Evolutionary conservation across 2,888 invertebrate species (phyloP), one percentile per base, ranked within the genome.

Genomic region (Heliconius hortense): DNA sequence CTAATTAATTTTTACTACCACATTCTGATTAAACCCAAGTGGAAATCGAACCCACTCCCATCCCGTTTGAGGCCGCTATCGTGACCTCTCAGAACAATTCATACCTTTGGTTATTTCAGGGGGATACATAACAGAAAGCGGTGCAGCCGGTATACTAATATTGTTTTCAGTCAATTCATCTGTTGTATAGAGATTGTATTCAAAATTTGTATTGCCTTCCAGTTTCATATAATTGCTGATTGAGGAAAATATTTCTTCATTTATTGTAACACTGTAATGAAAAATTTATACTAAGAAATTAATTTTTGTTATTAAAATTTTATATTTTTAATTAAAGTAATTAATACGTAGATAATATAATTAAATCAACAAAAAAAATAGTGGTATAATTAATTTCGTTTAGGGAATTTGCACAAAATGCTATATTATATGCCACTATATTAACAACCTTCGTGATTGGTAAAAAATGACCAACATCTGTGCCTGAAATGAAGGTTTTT

Each of bases 161-260:
- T 87, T 86, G 8, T 74, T 69, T 2, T 88, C 84, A 1, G 86
- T 89, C 28, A 95, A 77, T 18, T 91, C 88, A 1, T 87, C 80
- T 0, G 85, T 86, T 0, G 86, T 80, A 8, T 85, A 79, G 43
- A 95, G 81, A 77, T 85, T 86, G 80, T 91, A 94, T 18, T 82
- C 81, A 0, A 86, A 81, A 4, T 83, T 83, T 1, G 85, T 80
- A 59, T 90, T 91, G 13, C 92, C 86, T 70, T 91, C 87, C 63
- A 95, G 76, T 10, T 86, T 85, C n/a, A 94, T 87, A 79, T 91
- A 94, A 74, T 93, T 89, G 68, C 85, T 85, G 10, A 94, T 79
- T 28, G 86, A 77, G n/a, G 86, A 79, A 76, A 89, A 85, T 3
- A 94, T 76, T 35, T 90, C 88, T 59, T 90, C 86, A 77, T 95